These are phyloP conservation scores for Leguminivora glycinivorella DNA, from an alignment of 1,140 invertebrate genomes.

Conservation along the genomic window DNA sequence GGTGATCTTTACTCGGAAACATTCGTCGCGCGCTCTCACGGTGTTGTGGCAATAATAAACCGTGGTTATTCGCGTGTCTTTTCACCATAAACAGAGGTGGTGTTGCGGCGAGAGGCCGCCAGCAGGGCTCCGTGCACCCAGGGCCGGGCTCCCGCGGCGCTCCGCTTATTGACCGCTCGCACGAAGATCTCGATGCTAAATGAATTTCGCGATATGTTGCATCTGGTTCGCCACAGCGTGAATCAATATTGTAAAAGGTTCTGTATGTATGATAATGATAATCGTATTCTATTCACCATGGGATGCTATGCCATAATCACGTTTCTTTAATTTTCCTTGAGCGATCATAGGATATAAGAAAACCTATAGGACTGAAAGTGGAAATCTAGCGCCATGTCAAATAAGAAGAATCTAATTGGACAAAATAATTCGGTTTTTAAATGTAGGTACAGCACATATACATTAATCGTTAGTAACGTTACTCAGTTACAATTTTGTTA, in stretches of 20 bases:
- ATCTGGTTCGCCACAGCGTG: not conserved
- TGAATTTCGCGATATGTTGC: constrained; percentile 40
- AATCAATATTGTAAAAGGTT: constrained; percentile 16
- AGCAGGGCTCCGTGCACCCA: constrained; percentile 60
- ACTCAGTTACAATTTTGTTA: too few species aligned
- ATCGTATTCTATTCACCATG: not conserved
- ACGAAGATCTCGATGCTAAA: constrained; percentile 48
- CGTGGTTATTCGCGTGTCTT: constrained; percentile 62
- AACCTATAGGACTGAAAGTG: too few species aligned
- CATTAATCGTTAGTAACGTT: too few species aligned
- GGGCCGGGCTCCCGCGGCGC: constrained; percentile 54
- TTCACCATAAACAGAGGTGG: constrained; percentile 54
- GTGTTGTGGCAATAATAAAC: constrained; percentile 55
- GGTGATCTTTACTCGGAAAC: constrained; percentile 68
- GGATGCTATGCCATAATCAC: not conserved
- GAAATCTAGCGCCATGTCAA: too few species aligned
- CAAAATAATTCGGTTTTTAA: too few species aligned
- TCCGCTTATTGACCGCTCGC: constrained; percentile 61
- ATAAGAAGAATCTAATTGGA: too few species aligned
- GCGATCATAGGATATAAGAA: too few species aligned
- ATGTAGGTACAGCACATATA: too few species aligned
- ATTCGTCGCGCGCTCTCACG: constrained; percentile 59
- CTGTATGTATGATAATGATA: not conserved
- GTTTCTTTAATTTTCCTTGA: not conserved
- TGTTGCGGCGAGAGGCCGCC: constrained; percentile 43